These are phyloP conservation scores for Psix sp. DNA, from an alignment of 1,140 invertebrate species.

Conservation along the genomic window DNA sequence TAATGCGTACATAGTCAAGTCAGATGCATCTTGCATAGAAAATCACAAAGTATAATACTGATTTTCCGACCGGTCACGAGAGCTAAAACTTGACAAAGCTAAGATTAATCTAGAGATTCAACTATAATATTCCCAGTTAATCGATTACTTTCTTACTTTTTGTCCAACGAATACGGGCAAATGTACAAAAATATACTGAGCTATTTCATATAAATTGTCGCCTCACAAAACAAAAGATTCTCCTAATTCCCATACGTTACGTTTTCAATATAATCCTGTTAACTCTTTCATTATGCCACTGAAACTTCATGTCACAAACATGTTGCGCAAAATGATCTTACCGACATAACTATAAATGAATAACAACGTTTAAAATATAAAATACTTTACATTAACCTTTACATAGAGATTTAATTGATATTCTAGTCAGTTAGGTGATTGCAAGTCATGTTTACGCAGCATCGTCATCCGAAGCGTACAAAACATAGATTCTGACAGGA, in stretches of 20 bases:
- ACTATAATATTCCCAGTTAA: neutral
- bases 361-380: constrained; percentile 11
- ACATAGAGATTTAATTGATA: constrained; percentile 16
- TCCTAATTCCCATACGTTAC: no score
- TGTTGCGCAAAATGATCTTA: no score
- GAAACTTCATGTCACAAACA: no score
- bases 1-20: constrained; percentile 46
- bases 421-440: constrained; percentile 44
- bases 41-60: constrained; percentile 74
- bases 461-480: constrained; percentile 27
- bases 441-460: constrained; percentile 28
- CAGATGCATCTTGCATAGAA: constrained; percentile 57
- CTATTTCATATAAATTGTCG: constrained; percentile 13
- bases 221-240: constrained; percentile 15
- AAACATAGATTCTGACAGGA: constrained; percentile 21
- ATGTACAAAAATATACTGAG: constrained; percentile 33
- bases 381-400: constrained; percentile 16
- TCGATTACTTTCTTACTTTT: constrained; percentile 10
- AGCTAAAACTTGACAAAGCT: constrained; percentile 42
- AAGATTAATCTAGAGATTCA: neutral
- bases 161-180: constrained; percentile 39
- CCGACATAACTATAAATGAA: no score
- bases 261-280: no score
- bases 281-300: no score
- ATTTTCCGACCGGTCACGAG: constrained; percentile 60